Percentiles rank a stretch among this genome's conserved stretches.
phyloP scores from a whole-genome alignment of 2,888 invertebrate species.

The Machimus atricapillus region DNA sequence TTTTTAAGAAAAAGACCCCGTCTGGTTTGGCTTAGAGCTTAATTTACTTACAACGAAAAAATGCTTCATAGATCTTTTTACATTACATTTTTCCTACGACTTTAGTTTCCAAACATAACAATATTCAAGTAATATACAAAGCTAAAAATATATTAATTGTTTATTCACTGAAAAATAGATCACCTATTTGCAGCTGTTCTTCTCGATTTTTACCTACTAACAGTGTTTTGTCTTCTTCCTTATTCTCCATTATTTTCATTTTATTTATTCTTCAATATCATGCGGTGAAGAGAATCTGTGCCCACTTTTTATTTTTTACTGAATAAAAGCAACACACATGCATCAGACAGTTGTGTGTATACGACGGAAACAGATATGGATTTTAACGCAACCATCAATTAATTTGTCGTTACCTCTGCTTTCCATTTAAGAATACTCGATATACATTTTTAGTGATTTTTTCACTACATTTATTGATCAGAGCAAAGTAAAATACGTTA shows the following conservation, averaged over 20 bases:
- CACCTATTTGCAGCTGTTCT: background rate
- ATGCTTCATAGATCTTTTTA: constrained; percentile 24
- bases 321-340: background rate
- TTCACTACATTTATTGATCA: background rate
- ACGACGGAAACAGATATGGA: background rate
- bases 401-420: background rate
- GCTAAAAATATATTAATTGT: constrained; percentile 32
- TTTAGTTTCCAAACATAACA: constrained; percentile 30
- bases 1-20: constrained; percentile 30
- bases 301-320: background rate
- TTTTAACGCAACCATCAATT: background rate
- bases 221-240: background rate
- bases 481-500: background rate
- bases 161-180: constrained; percentile 34
- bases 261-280: background rate
- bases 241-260: background rate
- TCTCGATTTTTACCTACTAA: background rate
- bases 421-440: background rate
- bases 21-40: constrained; percentile 32
- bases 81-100: constrained; percentile 5
- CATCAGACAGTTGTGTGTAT: background rate
- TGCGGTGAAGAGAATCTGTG: background rate
- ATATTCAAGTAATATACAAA: constrained; percentile 34
- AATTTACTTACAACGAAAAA: constrained; percentile 18
- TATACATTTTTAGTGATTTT: background rate